Base-by-base conservation (phyloP, 2,888 invertebrate genomes). In the Agonopterix arenella region DNA sequence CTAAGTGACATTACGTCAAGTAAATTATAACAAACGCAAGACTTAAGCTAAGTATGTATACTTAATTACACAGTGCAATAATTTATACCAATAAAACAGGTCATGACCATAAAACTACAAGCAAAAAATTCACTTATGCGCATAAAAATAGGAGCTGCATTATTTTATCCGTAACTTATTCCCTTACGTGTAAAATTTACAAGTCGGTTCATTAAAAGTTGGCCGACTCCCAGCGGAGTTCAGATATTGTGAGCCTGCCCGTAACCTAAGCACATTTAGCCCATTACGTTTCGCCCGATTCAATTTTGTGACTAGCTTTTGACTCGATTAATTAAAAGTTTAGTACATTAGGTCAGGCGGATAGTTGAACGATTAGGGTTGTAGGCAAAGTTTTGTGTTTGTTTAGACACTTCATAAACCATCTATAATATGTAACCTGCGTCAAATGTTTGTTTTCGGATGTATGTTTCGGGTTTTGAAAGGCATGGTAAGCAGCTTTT, bases 131-230 rank as follows among this genome's bases (percentile, higher is more conserved):
- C 28, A 47, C 42, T 49, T 45, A 45, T 13, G 44, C 36, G 36
- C 28, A 18, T 38, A 47, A 45, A 53, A 57, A 54, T 57, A 59
- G 55, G 57, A 52, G 54, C 52, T 59, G 58, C 58, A 60, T 70
- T 69, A 71, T 63, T 66, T 68, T 63, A 58, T 62, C 64, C 64
- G 70, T 76, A 75, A 76, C 73, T 76, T 80, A 81, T 78, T 77
- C 70, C 63, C 71, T 76, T 74, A 75, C 70, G 71, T 71, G 72
- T 74, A 71, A 71, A 76, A 75, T 78, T 71, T 75, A 75, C 71
- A 68, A 70, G 70, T 70, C 56, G 68, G 69, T 70, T 80, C 78
- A 78, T 80, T 80, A 76, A 78, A 78, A 78, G 64, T 78, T 80
- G 80, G 80, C 71, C 50, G 42, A 41, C 46, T 55, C 65, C 79